Percentiles rank a stretch among this genome's conserved stretches.
Evolutionary conservation across 2,888 invertebrate species (phyloP).

Genomic region (Hermaeophaga mercurialis): DNA sequence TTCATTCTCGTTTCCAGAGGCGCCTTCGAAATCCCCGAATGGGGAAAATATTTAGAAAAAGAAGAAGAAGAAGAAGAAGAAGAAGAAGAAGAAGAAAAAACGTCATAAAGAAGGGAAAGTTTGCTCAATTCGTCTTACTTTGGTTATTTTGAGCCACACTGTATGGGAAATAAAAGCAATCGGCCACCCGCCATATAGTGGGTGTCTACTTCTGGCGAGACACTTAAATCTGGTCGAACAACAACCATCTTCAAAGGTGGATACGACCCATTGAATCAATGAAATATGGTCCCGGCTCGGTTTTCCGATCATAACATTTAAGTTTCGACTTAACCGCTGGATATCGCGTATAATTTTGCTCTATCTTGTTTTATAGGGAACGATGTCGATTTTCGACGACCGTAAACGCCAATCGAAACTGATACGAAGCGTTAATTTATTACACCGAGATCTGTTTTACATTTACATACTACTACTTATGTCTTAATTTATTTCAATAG

Average conservation of each 20-base stretch:
- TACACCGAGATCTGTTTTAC: no score
- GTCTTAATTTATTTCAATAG: no score
- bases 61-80: no score
- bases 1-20: no score
- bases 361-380: constrained; percentile 28
- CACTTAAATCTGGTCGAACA: constrained; percentile 13
- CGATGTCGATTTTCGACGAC: constrained; percentile 11
- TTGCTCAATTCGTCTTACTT: no score
- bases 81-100: no score
- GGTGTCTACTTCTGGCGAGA: constrained; percentile 5
- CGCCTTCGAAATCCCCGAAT: no score
- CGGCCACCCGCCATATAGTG: constrained; percentile 17
- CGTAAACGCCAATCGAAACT: constrained; percentile 2
- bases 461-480: no score
- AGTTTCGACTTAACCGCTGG: constrained; percentile 25
- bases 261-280: constrained; percentile 13
- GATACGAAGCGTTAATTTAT: no score
- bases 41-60: no score
- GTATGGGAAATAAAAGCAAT: not conserved
- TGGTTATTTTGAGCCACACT: no score
- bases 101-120: no score
- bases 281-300: not conserved
- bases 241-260: constrained; percentile 17
- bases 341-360: constrained; percentile 30
- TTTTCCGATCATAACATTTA: constrained; percentile 29